Evolutionary conservation across 2,888 invertebrate genomes (phyloP).

Genomic region (Andrena dorsata): DNA sequence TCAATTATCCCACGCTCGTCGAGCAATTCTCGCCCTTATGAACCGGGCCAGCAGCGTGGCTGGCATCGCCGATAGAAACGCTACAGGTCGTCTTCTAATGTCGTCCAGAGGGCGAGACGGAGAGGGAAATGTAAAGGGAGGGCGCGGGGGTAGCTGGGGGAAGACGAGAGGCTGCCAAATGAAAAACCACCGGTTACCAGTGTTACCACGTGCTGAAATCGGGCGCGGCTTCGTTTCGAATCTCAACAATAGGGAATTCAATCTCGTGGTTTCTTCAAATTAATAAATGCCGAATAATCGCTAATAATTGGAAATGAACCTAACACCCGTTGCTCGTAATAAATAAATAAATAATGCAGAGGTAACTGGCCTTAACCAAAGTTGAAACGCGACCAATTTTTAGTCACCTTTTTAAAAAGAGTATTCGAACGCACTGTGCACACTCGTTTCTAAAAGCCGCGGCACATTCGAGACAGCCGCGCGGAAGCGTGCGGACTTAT

Average conservation of each 20-base stretch:
- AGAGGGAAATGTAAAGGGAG: slow-evolving; percentile 2
- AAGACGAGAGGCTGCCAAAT: slow-evolving; percentile 21
- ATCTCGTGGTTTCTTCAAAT: too few species aligned
- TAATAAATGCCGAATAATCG: too few species aligned
- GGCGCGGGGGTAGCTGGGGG: neutral
- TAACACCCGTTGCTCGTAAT: too few species aligned
- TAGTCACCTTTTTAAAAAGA: too few species aligned
- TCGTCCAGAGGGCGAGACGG: slow-evolving; percentile 6
- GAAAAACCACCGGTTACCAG: slow-evolving; percentile 15
- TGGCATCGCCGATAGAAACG: slow-evolving; percentile 61
- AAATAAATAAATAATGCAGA: too few species aligned
- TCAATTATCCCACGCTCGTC: slow-evolving; percentile 17
- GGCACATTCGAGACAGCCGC: neutral
- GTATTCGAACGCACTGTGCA: neutral
- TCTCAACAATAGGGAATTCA: too few species aligned
- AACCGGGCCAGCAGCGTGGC: slow-evolving; percentile 37
- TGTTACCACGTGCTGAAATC: slow-evolving; percentile 25
- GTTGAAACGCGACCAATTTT: too few species aligned
- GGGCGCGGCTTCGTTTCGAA: neutral
- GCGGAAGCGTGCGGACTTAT: neutral
- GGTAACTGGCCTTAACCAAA: too few species aligned
- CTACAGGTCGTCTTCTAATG: slow-evolving; percentile 66
- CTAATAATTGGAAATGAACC: too few species aligned
- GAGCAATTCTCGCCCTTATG: slow-evolving; percentile 44
- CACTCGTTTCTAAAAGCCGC: neutral